Base-by-base conservation (phyloP, 2,888 invertebrate genomes). In the Zele albiditarsus region DNA sequence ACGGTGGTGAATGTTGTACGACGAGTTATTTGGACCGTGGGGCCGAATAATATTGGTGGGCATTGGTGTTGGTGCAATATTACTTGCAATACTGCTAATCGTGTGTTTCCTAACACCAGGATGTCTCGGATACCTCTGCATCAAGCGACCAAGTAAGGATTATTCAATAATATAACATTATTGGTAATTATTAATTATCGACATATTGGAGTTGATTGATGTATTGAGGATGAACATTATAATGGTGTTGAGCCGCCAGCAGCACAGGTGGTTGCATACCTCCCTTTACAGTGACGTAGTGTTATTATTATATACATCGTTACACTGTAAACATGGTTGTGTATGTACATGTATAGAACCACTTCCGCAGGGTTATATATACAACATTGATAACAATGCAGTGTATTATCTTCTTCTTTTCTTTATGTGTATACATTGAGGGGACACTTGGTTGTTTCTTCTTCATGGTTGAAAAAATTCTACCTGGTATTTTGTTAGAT, bases 31-130 rank as follows among this genome's bases (percentile, higher is more conserved):
- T 80, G 88, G 89, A 85, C 88, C 88, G 20, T 84, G 85, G 88
- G 89, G 89, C 84, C 88, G 80, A 74, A 80, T 89, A 66, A 71
- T 89, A 75, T 72, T 90, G 74, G 83, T 89, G 74, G 84, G 82
- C 31, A 82, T 85, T 71, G 88, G 87, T 53, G 84, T 86, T 46
- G 78, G 83, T 38, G 78, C 84, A 60, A 72, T 89, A 46, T 71
- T 88, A 62, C 70, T 87, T 65, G 82, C 82, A 4, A 79, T 89
- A 73, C 78, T 90, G 38, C 73, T 89, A 46, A 82, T 89, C 75
- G 86, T 87, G 49, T 90, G 90, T 80, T 89, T 89, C 66, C 82
- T 89, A 58, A 87, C 83, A 16, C 90, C 90, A 25, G 88, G 89
- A 75, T 90, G 90, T 77, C 86, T 88, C 79, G 86, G 88, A 27